phyloP scores from a whole-genome alignment of 2,797 vertebrate species.

The Rhinatrema bivittatum region DNA sequence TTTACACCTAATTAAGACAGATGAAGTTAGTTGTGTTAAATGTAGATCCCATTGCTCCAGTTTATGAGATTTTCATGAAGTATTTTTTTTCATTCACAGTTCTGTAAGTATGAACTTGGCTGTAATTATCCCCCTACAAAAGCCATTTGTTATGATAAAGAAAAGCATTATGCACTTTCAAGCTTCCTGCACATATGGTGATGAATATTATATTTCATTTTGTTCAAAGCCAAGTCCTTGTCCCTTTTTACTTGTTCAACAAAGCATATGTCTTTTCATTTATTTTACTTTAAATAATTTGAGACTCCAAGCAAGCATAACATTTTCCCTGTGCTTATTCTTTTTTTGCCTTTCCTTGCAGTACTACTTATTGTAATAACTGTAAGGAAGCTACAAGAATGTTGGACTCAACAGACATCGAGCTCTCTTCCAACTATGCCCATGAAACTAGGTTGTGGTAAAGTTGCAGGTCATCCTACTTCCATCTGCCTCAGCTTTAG shows the following conservation, averaged over 20 bases:
- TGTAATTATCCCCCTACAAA: neutral
- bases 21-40: neutral
- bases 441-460: too few relatives aligned
- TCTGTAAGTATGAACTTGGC: neutral
- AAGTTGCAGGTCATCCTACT: too few relatives aligned
- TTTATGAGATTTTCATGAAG: neutral
- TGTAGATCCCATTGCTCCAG: neutral
- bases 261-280: neutral
- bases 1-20: neutral
- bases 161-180: constrained; percentile 2
- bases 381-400: too few relatives aligned
- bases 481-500: too few relatives aligned
- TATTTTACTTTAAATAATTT: constrained; percentile 11
- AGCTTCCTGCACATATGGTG: neutral
- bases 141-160: constrained; percentile 7
- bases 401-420: too few relatives aligned
- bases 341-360: too few relatives aligned
- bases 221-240: constrained; percentile 8
- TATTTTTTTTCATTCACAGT: rapidly evolving
- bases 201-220: constrained; percentile 1
- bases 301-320: constrained; percentile 8
- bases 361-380: too few relatives aligned
- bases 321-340: too few relatives aligned
- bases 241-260: constrained; percentile 8
- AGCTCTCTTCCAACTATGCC: too few relatives aligned